Evolutionary conservation across 2,797 vertebrate genomes (phyloP).

Genomic region (Ctenochaetus hawaiiensis): DNA sequence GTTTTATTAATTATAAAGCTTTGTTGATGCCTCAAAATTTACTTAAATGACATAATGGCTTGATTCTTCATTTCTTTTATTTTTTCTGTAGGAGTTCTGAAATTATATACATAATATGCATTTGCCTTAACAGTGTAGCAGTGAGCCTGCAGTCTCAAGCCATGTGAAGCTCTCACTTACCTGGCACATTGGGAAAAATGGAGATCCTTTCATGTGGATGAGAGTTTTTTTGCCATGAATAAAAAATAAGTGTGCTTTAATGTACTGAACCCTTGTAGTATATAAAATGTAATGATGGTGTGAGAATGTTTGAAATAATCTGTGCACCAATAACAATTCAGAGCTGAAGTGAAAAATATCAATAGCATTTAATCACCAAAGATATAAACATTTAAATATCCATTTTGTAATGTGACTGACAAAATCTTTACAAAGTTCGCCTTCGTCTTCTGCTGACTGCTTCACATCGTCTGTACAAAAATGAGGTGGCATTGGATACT

Average conservation of each 20-base stretch:
- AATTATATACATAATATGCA: too few relatives aligned
- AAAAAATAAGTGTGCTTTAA: too few relatives aligned
- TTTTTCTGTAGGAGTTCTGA: neutral
- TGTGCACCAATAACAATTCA: slow-evolving; percentile 61
- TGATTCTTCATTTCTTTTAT: neutral
- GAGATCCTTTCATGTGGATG: too few relatives aligned
- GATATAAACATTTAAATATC: slow-evolving; percentile 88
- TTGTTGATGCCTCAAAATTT: neutral
- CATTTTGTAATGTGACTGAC: slow-evolving; percentile 84
- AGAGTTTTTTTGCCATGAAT: too few relatives aligned
- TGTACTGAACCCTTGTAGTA: neutral
- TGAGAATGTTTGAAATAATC: neutral
- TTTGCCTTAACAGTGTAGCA: too few relatives aligned
- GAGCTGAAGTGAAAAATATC: slow-evolving; percentile 88
- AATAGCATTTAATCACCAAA: slow-evolving; percentile 89
- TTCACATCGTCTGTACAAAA: slow-evolving; percentile 85
- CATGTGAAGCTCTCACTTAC: neutral
- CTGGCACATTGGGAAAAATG: neutral
- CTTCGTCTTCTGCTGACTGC: slow-evolving; percentile 76
- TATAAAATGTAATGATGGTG: neutral
- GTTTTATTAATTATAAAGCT: neutral
- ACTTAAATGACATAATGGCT: too few relatives aligned
- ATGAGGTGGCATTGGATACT: slow-evolving; percentile 83
- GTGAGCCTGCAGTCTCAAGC: too few relatives aligned
- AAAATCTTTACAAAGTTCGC: slow-evolving; percentile 88